Conservation (phyloP, 2,797 vertebrate genomes). For the Huso huso region DNA sequence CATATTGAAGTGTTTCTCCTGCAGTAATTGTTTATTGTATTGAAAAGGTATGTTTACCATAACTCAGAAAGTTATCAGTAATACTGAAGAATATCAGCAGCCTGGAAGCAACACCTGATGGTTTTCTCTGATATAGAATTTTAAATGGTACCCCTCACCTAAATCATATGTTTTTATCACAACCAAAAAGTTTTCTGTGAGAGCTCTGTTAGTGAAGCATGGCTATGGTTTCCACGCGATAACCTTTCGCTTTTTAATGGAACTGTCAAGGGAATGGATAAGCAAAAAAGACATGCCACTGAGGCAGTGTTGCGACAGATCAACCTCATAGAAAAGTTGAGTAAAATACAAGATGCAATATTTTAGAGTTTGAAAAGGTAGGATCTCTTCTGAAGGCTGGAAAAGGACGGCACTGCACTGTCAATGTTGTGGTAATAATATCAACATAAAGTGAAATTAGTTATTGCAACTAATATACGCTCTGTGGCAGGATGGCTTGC, state of each 20-base stretch:
- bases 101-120: too few species aligned
- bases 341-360: constrained; percentile 11
- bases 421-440: too few species aligned
- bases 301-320: background rate
- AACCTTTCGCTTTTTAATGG: constrained; percentile 51
- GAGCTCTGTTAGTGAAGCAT: constrained; percentile 49
- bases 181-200: constrained; percentile 28
- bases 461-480: too few species aligned
- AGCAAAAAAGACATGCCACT: constrained; percentile 5
- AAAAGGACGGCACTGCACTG: background rate
- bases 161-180: background rate
- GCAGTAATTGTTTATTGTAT: too few species aligned
- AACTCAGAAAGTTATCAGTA: too few species aligned
- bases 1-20: too few species aligned
- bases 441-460: too few species aligned
- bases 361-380: background rate
- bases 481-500: too few species aligned
- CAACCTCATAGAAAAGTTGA: constrained; percentile 13
- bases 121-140: too few species aligned
- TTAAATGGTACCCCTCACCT: too few species aligned
- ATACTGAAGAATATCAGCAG: too few species aligned
- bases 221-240: constrained; percentile 45
- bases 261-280: constrained; percentile 56
- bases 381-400: background rate
- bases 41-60: too few species aligned